A percentile compares a stretch with the other conserved stretches of the same genome.
Evolutionary conservation across 1,140 invertebrate genomes (phyloP).

Genomic region (Ceratosolen solmsi): DNA sequence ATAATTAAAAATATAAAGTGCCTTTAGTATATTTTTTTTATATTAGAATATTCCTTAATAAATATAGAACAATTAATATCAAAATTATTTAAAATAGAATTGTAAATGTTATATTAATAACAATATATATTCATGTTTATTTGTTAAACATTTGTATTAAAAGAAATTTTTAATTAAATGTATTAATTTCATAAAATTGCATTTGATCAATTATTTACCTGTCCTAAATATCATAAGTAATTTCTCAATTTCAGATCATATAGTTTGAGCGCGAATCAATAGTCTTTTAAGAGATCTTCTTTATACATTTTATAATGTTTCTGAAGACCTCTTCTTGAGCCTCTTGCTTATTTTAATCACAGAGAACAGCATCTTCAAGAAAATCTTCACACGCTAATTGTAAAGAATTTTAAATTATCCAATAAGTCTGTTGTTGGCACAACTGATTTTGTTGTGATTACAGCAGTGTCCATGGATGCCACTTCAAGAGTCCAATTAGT

Average conservation of each 20-base stretch:
- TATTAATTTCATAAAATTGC: slow-evolving; percentile 52
- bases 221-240: slow-evolving; percentile 32
- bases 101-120: slow-evolving; percentile 20
- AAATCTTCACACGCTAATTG: slow-evolving; percentile 32
- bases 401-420: slow-evolving; percentile 51
- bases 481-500: slow-evolving; percentile 72
- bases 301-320: slow-evolving; percentile 19
- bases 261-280: slow-evolving; percentile 46
- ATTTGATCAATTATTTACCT: slow-evolving; percentile 46
- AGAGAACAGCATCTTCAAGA: slow-evolving; percentile 38
- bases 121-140: slow-evolving; percentile 44
- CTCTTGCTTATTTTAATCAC: slow-evolving; percentile 28
- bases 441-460: slow-evolving; percentile 75
- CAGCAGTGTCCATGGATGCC: slow-evolving; percentile 71
- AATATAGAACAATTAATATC: slow-evolving; percentile 2
- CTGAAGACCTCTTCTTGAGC: slow-evolving; percentile 24
- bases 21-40: slow-evolving; percentile 18
- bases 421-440: slow-evolving; percentile 71
- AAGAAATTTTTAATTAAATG: slow-evolving; percentile 53
- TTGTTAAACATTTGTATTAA: slow-evolving; percentile 50
- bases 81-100: slow-evolving; percentile 2
- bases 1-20: slow-evolving; percentile 5
- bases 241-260: slow-evolving; percentile 47
- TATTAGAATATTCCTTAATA: slow-evolving; percentile 29
- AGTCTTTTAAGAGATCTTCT: slow-evolving; percentile 40